Conservation (phyloP, 2,797 vertebrate species). For the Otus scops region DNA sequence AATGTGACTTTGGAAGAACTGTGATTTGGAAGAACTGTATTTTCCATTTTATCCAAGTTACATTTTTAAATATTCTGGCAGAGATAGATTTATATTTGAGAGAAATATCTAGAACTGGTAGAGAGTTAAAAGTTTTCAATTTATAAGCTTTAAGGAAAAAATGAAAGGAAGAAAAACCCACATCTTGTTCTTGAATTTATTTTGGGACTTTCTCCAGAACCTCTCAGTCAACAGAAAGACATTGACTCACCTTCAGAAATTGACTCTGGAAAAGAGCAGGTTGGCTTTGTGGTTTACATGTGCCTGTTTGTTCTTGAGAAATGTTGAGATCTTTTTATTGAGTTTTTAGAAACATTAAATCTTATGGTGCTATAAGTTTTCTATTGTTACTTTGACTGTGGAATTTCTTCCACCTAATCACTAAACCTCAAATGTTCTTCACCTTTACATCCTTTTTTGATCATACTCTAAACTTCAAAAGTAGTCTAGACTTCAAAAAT, state of each 20-base stretch:
- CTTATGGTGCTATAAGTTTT: conserved; percentile 16
- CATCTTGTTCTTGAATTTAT: background rate
- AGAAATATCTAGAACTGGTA: background rate
- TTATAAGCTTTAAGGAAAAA: background rate
- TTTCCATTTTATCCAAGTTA: background rate
- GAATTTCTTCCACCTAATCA: conserved; percentile 7
- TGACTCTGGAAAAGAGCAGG: background rate
- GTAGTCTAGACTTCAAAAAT: background rate
- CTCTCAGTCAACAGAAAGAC: background rate
- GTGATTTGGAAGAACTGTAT: too few relatives aligned
- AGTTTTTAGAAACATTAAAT: conserved; percentile 30
- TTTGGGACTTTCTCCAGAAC: background rate
- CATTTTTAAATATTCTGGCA: background rate
- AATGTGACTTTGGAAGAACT: background rate
- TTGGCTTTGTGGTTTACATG: background rate
- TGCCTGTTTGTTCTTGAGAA: background rate
- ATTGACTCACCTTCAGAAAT: background rate
- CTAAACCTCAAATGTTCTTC: background rate
- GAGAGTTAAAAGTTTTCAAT: background rate
- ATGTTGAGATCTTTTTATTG: background rate
- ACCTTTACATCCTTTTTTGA: background rate
- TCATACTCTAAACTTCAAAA: background rate
- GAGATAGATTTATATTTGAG: background rate
- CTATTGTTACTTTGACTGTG: background rate
- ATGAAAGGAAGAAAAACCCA: rapidly evolving